A percentile compares a stretch with the other conserved stretches of the same genome.
Evolutionary conservation across 2,888 invertebrate genomes (phyloP).

Genomic region (Vesta saturnalis): DNA sequence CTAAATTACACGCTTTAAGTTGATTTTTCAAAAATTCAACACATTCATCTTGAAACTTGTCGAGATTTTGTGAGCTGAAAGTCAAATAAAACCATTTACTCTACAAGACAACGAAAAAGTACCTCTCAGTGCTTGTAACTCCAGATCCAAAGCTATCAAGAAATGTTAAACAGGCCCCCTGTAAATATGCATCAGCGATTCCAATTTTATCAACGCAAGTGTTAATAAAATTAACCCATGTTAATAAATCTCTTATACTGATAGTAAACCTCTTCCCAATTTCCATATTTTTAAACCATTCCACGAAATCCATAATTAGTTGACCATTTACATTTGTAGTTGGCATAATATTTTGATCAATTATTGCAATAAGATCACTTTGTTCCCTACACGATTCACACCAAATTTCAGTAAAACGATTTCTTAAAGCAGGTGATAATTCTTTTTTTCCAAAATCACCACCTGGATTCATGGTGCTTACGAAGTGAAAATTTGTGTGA

Average conservation of each 20-base stretch:
- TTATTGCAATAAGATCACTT: slow-evolving; percentile 81
- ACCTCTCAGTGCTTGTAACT: slow-evolving; percentile 76
- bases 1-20: slow-evolving; percentile 54
- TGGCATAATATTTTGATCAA: slow-evolving; percentile 77
- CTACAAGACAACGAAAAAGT: too few species aligned
- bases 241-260: slow-evolving; percentile 90
- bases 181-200: slow-evolving; percentile 77
- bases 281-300: slow-evolving; percentile 77
- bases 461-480: slow-evolving; percentile 99
- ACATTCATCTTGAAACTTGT: slow-evolving; percentile 63
- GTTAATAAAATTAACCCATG: slow-evolving; percentile 94
- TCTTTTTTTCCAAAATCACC: slow-evolving; percentile 99
- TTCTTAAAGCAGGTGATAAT: slow-evolving; percentile 94
- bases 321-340: slow-evolving; percentile 67
- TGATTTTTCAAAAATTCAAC: slow-evolving; percentile 68
- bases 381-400: slow-evolving; percentile 80
- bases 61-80: slow-evolving; percentile 55
- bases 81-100: too few species aligned
- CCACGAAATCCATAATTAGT: slow-evolving; percentile 81
- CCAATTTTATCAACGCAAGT: slow-evolving; percentile 62
- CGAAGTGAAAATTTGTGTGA: slow-evolving; percentile 81
- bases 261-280: slow-evolving; percentile 79
- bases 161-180: slow-evolving; percentile 92
- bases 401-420: slow-evolving; percentile 99
- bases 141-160: slow-evolving; percentile 92